A percentile compares a stretch with the other conserved stretches of the same genome.
These are phyloP conservation scores for Hycleus phaleratus DNA, from an alignment of 1,140 invertebrate genomes.

Conservation along the genomic window DNA sequence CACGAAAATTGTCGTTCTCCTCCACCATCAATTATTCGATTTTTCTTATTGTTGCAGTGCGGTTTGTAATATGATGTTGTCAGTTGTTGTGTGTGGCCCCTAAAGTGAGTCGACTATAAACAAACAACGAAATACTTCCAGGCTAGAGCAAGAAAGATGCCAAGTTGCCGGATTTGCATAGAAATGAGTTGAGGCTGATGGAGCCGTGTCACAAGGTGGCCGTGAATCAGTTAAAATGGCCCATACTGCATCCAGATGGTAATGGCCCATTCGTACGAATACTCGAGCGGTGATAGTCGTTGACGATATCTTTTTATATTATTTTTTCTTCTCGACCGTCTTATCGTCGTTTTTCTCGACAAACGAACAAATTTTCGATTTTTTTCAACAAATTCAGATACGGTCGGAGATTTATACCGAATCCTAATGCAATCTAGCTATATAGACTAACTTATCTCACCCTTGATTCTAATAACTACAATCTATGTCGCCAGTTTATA, in stretches of 20 bases:
- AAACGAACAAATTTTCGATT: too few relatives aligned
- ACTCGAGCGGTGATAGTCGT: slow-evolving; percentile 8
- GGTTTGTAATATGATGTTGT: neutral
- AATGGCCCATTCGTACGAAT: slow-evolving; percentile 16
- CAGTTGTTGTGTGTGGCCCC: neutral
- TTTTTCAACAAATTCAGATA: too few relatives aligned
- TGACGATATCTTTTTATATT: slow-evolving; percentile 9
- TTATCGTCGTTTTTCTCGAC: too few relatives aligned
- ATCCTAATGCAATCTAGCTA: too few relatives aligned
- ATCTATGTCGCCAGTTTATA: slow-evolving; percentile 24
- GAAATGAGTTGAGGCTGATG: slow-evolving; percentile 36
- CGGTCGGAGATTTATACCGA: too few relatives aligned
- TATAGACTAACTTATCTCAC: slow-evolving; percentile 24
- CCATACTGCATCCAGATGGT: slow-evolving; percentile 15
- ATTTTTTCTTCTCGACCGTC: neutral
- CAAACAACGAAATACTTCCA: too few relatives aligned
- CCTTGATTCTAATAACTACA: slow-evolving; percentile 25
- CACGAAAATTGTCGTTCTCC: neutral
- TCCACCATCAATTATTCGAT: neutral
- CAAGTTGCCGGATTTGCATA: slow-evolving; percentile 31
- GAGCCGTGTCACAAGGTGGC: slow-evolving; percentile 38
- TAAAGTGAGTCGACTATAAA: neutral
- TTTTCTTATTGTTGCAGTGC: neutral
- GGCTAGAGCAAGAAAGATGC: neutral
- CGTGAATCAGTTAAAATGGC: slow-evolving; percentile 35